Conservation (phyloP, 2,113 vertebrate species). For the Epinephelus lanceolatus region DNA sequence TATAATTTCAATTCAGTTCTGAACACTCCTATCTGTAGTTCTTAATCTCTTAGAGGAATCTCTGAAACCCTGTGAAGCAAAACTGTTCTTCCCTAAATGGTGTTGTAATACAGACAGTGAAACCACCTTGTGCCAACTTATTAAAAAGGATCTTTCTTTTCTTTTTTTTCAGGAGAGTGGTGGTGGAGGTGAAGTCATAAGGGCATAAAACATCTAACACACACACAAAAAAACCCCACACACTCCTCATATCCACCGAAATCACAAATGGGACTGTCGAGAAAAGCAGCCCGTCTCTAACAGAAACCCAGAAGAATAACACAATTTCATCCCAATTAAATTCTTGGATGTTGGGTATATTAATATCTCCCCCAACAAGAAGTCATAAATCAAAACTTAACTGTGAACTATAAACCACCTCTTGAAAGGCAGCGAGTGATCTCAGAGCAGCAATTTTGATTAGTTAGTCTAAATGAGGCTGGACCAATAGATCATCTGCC, state of each 20-base stretch:
- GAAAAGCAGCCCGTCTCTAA: neutral
- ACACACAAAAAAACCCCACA: neutral
- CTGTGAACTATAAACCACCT: neutral
- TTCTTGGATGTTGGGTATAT: neutral
- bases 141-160: neutral
- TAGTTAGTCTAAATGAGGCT: neutral
- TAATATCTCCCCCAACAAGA: slow-evolving; percentile 19
- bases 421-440: slow-evolving; percentile 1
- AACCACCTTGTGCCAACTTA: neutral
- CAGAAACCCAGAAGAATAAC: neutral
- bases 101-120: neutral
- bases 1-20: slow-evolving; percentile 48
- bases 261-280: slow-evolving; percentile 10
- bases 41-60: slow-evolving; percentile 48
- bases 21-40: slow-evolving; percentile 40
- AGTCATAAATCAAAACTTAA: slow-evolving; percentile 27
- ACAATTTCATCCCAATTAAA: slow-evolving; percentile 33
- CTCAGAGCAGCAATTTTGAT: neutral
- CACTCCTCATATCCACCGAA: neutral
- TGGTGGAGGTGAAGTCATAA: neutral
- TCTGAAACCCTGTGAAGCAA: slow-evolving; percentile 28
- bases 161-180: neutral
- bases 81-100: slow-evolving; percentile 38
- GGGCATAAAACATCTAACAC: neutral
- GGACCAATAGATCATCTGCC: neutral